Percentiles rank a stretch among this genome's conserved stretches.
Evolutionary conservation across 2,113 vertebrate genomes (phyloP).

Genomic region (Pyxicephalus adspersus): DNA sequence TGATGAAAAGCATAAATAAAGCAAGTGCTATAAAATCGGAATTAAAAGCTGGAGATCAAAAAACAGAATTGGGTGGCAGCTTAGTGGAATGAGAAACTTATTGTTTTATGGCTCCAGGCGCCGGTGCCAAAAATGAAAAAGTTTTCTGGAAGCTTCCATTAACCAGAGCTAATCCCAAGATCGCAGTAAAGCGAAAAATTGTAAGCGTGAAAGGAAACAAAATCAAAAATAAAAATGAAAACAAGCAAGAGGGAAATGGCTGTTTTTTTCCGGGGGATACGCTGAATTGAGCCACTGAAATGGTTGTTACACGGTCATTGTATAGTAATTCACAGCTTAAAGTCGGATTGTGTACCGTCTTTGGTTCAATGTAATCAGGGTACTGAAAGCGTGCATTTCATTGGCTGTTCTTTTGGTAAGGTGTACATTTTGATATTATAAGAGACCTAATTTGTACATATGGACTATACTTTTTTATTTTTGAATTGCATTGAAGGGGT

Average conservation of each 20-base stretch:
- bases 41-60: constrained; percentile 44
- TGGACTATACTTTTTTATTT: too few species aligned
- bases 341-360: too few species aligned
- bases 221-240: constrained; percentile 21
- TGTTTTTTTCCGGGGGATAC: not conserved
- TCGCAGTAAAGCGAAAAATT: constrained; percentile 5
- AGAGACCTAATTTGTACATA: too few species aligned
- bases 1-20: constrained; percentile 54
- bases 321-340: too few species aligned
- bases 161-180: constrained; percentile 3
- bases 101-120: constrained; percentile 36
- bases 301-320: too few species aligned
- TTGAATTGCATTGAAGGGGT: too few species aligned
- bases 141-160: constrained; percentile 29
- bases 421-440: too few species aligned
- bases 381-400: too few species aligned
- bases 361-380: too few species aligned
- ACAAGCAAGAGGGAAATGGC: not conserved
- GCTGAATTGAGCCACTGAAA: too few species aligned
- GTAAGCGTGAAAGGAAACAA: not conserved
- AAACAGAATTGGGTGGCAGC: constrained; percentile 33
- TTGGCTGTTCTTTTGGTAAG: too few species aligned
- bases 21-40: constrained; percentile 39
- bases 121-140: constrained; percentile 10
- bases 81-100: constrained; percentile 46